phyloP scores from a whole-genome alignment of 1,140 invertebrate species.

The Drosophila carrolli region DNA sequence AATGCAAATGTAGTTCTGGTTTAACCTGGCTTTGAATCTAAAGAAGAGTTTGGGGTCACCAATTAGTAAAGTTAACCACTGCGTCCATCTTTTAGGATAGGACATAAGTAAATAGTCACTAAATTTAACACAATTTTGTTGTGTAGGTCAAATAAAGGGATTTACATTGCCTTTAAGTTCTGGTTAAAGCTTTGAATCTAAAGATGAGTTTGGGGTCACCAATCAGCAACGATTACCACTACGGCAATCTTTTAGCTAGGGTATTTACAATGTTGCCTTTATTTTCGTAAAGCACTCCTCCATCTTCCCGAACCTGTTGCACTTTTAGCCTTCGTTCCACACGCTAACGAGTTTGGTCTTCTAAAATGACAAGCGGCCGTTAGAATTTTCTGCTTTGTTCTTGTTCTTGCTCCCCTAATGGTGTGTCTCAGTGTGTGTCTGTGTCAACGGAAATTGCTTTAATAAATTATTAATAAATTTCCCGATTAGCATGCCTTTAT shows the following conservation, averaged over 20 bases:
- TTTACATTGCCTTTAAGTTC: no score
- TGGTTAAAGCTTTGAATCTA: no score
- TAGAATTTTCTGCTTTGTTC: slow-evolving; percentile 43
- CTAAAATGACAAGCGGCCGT: slow-evolving; percentile 63
- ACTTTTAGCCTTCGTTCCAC: slow-evolving; percentile 8
- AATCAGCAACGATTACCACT: no score
- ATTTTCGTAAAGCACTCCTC: background rate
- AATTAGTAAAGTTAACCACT: no score
- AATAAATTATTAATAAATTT: slow-evolving; percentile 79
- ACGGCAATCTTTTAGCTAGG: background rate
- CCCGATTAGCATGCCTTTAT: slow-evolving; percentile 60
- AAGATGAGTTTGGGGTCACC: no score
- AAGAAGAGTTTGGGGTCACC: no score
- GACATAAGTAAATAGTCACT: background rate
- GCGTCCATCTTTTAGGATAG: no score
- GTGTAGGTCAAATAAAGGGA: no score
- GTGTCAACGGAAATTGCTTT: slow-evolving; percentile 73
- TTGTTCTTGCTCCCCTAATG: slow-evolving; percentile 6
- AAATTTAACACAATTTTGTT: background rate
- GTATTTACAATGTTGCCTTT: background rate
- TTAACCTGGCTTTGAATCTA: no score
- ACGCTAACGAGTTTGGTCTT: slow-evolving; percentile 41
- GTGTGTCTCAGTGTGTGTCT: slow-evolving; percentile 7
- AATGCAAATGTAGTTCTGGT: no score
- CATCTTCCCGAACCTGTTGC: slow-evolving; percentile 5